Evolutionary conservation across 2,888 invertebrate genomes (phyloP).

Genomic region (Habrosyne pyritoides): DNA sequence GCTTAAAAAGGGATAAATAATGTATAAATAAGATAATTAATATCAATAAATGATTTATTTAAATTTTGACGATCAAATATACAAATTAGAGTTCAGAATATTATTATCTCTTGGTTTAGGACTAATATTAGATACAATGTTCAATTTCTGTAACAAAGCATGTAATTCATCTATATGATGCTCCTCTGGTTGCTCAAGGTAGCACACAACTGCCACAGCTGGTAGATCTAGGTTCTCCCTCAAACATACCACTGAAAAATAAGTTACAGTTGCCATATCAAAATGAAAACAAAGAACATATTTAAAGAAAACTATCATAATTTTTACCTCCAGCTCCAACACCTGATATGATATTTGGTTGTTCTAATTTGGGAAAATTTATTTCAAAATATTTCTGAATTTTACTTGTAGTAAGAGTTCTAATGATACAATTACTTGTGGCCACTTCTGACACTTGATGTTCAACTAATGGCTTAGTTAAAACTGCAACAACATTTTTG

Average conservation of each 20-base stretch:
- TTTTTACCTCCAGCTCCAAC: slow-evolving; percentile 73
- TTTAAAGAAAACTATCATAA: not conserved
- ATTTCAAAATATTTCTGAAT: slow-evolving; percentile 29
- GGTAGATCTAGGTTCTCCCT: slow-evolving; percentile 60
- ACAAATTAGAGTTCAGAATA: slow-evolving; percentile 67
- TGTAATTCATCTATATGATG: slow-evolving; percentile 58
- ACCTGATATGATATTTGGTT: slow-evolving; percentile 77
- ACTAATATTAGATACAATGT: slow-evolving; percentile 46
- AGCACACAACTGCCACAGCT: slow-evolving; percentile 62
- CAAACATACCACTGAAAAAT: slow-evolving; percentile 63
- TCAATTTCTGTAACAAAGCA: slow-evolving; percentile 52
- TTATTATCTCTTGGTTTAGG: slow-evolving; percentile 38
- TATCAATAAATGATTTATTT: not conserved
- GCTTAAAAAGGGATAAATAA: too few relatives aligned
- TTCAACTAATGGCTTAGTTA: slow-evolving; percentile 67
- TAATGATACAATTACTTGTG: slow-evolving; percentile 52
- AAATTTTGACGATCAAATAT: slow-evolving; percentile 49
- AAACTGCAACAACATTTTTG: slow-evolving; percentile 56
- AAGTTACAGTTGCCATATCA: slow-evolving; percentile 13
- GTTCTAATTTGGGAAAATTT: slow-evolving; percentile 64
- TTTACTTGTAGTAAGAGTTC: slow-evolving; percentile 51
- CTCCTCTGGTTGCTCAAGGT: slow-evolving; percentile 63
- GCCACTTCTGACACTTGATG: slow-evolving; percentile 53
- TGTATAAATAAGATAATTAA: too few relatives aligned
- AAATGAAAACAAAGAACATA: not conserved